These are phyloP conservation scores for Coreoperca whiteheadi DNA, from an alignment of 2,113 vertebrate species.

Conservation along the genomic window DNA sequence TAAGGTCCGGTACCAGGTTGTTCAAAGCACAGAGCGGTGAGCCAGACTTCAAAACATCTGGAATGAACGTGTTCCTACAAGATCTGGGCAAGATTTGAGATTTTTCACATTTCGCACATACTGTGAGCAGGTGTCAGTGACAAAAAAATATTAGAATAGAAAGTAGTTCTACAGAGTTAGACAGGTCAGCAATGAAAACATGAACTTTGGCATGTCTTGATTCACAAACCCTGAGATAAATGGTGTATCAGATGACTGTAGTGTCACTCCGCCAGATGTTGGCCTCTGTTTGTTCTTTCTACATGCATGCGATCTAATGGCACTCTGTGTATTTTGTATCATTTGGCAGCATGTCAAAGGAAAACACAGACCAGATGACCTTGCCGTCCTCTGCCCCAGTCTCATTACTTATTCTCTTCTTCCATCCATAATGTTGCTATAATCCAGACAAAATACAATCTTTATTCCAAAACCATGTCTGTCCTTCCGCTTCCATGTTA, in stretches of 20 bases:
- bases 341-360: constrained; percentile 15
- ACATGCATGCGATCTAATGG: neutral
- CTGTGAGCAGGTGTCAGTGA: constrained; percentile 46
- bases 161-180: neutral
- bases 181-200: neutral
- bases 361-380: neutral
- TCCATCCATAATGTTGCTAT: neutral
- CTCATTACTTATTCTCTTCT: neutral
- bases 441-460: neutral
- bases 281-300: constrained; percentile 2
- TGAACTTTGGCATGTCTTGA: neutral
- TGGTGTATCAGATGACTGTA: neutral
- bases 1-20: neutral
- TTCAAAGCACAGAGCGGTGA: constrained; percentile 2
- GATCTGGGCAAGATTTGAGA: constrained; percentile 29
- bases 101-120: constrained; percentile 60
- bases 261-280: constrained; percentile 1
- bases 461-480: neutral
- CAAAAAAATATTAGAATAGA: constrained; percentile 17
- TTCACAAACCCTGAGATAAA: constrained; percentile 7
- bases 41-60: constrained; percentile 50
- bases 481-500: neutral
- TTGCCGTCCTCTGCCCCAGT: neutral
- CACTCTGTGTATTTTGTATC: neutral
- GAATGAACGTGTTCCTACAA: constrained; percentile 32